Evolutionary conservation across 1,140 invertebrate species (phyloP).

Genomic region (Lamellibrachia luymesi): DNA sequence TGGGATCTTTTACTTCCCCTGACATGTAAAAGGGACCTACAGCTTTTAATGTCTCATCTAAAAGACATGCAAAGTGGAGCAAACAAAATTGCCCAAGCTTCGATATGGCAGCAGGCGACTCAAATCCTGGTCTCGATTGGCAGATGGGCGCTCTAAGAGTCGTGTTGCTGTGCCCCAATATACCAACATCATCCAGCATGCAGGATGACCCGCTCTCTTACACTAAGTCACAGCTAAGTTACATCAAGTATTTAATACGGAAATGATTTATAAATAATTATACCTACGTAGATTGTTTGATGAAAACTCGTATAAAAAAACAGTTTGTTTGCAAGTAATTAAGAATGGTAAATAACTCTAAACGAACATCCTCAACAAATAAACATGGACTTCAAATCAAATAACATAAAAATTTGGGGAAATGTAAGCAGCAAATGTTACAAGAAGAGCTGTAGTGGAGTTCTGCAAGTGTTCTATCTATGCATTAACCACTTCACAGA

Average conservation of each 20-base stretch:
- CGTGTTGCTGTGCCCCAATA: too few relatives aligned
- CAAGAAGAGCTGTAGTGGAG: not conserved
- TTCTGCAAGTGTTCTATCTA: not conserved
- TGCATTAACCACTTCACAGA: not conserved
- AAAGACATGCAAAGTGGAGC: too few relatives aligned
- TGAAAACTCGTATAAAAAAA: not conserved
- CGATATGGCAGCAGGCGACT: too few relatives aligned
- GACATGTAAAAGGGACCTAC: too few relatives aligned
- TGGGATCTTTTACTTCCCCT: too few relatives aligned
- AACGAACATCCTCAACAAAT: not conserved
- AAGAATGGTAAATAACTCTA: not conserved
- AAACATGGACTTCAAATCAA: not conserved
- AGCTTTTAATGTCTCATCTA: too few relatives aligned
- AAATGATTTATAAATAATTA: not conserved
- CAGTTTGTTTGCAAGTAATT: not conserved
- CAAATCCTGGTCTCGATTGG: too few relatives aligned
- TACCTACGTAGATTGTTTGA: not conserved
- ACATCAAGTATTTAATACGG: not conserved
- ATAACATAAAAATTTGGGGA: not conserved
- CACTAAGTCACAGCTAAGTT: not conserved
- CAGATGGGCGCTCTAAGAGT: too few relatives aligned
- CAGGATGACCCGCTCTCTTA: not conserved
- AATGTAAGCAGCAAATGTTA: not conserved
- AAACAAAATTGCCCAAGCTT: too few relatives aligned
- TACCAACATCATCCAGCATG: too few relatives aligned